Percentiles rank a stretch among this genome's conserved stretches.
Conservation (phyloP, 2,113 vertebrate genomes). For the Pomatostomus ruficeps region DNA sequence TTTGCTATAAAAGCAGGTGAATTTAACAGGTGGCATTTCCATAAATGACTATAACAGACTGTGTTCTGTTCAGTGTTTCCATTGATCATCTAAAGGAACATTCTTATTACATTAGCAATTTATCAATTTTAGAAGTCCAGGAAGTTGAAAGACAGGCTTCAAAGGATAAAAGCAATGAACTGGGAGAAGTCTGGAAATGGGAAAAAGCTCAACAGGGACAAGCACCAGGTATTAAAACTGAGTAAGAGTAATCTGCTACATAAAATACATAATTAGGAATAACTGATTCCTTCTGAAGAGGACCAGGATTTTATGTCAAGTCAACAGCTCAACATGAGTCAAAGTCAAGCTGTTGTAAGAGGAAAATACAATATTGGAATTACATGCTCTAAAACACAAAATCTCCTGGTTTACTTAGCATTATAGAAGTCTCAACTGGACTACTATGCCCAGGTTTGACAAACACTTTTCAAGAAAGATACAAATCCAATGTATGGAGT, state of each 20-base stretch:
- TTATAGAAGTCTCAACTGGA: background rate
- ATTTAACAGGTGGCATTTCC: background rate
- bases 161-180: background rate
- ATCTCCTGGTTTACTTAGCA: background rate
- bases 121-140: background rate
- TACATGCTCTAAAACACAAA: background rate
- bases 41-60: background rate
- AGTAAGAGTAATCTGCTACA: background rate
- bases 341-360: background rate
- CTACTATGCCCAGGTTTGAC: background rate
- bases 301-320: background rate
- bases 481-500: background rate
- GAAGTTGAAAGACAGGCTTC: background rate
- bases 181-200: background rate
- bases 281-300: background rate
- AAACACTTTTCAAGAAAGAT: background rate
- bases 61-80: background rate
- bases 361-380: background rate
- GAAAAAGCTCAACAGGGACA: background rate
- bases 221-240: background rate
- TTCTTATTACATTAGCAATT: background rate
- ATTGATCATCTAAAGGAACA: background rate
- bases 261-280: background rate
- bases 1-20: background rate
- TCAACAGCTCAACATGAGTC: background rate